phyloP scores from a whole-genome alignment of 2,888 invertebrate species.

The Troides oblongomaculatus region DNA sequence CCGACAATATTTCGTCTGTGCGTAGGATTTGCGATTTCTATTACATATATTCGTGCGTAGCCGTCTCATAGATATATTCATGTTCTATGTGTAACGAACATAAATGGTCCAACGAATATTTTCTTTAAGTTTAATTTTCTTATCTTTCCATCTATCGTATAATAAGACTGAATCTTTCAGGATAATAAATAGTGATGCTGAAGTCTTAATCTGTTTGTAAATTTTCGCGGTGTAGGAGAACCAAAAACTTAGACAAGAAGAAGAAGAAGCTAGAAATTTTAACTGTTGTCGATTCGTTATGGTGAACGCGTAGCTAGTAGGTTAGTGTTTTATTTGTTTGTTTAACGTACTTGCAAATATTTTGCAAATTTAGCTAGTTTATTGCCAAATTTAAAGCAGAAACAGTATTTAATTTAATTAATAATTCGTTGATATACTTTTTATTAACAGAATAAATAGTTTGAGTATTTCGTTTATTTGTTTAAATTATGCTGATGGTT shows the following conservation, averaged over 20 bases:
- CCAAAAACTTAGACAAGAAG: background rate
- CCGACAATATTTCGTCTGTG: slow-evolving; percentile 25
- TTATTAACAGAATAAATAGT: no score
- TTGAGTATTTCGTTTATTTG: no score
- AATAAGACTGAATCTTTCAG: slow-evolving; percentile 65
- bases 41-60: slow-evolving; percentile 24
- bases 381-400: no score
- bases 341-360: background rate
- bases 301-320: background rate
- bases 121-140: slow-evolving; percentile 41
- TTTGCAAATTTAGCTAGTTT: background rate
- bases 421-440: no score
- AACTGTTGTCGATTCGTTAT: background rate
- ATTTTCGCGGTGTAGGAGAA: background rate
- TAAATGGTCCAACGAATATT: slow-evolving; percentile 57
- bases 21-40: slow-evolving; percentile 25
- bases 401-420: no score
- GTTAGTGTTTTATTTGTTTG: background rate
- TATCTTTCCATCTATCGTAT: slow-evolving; percentile 48
- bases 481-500: no score
- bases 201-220: slow-evolving; percentile 33
- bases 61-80: slow-evolving; percentile 25
- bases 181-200: slow-evolving; percentile 39
- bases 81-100: slow-evolving; percentile 40
- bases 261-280: background rate